These are phyloP conservation scores for Myiozetetes cayanensis DNA, from an alignment of 2,113 vertebrate genomes.

Conservation along the genomic window DNA sequence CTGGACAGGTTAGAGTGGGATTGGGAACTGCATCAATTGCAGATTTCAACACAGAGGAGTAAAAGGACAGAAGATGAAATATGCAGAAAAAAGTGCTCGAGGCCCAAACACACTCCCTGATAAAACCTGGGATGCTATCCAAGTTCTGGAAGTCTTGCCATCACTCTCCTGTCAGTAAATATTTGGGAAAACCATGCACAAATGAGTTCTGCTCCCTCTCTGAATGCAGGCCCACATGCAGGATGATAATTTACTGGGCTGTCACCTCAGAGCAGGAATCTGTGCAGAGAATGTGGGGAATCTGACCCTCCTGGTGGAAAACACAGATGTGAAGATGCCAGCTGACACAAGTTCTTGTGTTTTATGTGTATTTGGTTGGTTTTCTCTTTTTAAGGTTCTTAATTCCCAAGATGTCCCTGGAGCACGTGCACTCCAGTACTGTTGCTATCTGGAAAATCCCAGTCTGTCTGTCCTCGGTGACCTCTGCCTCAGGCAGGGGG, in stretches of 20 bases:
- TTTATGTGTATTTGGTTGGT: background rate
- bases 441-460: background rate
- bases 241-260: background rate
- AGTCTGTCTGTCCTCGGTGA: background rate
- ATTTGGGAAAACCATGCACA: background rate
- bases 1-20: background rate
- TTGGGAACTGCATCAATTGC: background rate
- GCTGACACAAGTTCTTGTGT: background rate
- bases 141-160: background rate
- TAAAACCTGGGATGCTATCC: background rate
- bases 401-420: background rate
- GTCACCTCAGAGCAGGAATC: background rate
- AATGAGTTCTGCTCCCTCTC: background rate
- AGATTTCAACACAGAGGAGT: background rate
- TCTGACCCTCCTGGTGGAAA: background rate
- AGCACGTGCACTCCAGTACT: background rate
- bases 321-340: background rate
- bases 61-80: background rate
- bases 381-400: background rate
- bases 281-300: background rate
- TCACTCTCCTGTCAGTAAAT: background rate
- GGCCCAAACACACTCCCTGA: background rate
- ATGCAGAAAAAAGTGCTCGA: background rate
- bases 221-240: background rate
- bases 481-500: background rate